Percentiles rank a stretch among this genome's conserved stretches.
Evolutionary conservation across 2,113 vertebrate species (phyloP).

Genomic region (Rhodinocichla rosea): DNA sequence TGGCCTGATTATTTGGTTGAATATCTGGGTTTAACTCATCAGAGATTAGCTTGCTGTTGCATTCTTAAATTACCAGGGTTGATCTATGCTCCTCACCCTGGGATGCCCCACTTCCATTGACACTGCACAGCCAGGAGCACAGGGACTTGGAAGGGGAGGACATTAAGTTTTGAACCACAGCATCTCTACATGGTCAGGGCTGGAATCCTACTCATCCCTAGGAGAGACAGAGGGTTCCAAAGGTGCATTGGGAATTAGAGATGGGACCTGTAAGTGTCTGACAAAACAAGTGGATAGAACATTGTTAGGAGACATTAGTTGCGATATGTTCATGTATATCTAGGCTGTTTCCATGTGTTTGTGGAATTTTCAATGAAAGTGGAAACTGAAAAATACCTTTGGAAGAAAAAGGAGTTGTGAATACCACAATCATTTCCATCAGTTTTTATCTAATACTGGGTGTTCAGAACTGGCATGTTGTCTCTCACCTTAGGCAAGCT

Average conservation of each 20-base stretch:
- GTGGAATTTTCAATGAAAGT: not conserved
- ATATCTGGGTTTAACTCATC: slow-evolving; percentile 19
- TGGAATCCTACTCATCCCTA: not conserved
- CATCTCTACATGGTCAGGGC: not conserved
- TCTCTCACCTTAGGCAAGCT: not conserved
- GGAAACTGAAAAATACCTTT: not conserved
- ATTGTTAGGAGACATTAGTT: not conserved
- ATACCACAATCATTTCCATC: not conserved
- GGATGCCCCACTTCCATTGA: not conserved
- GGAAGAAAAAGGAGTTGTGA: not conserved
- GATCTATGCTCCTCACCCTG: not conserved
- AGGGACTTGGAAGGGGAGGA: not conserved
- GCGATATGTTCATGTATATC: not conserved
- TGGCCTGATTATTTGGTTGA: slow-evolving; percentile 46
- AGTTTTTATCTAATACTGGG: not conserved
- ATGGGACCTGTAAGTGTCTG: not conserved
- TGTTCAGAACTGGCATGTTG: not conserved
- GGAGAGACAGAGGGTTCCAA: not conserved
- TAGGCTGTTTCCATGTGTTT: not conserved
- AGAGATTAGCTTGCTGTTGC: not conserved
- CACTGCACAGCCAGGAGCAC: not conserved
- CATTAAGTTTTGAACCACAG: not conserved
- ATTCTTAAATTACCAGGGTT: not conserved
- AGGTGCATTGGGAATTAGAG: not conserved
- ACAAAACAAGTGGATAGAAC: not conserved